Evolutionary conservation across 1,140 invertebrate species (phyloP).

Genomic region (Antheraea pernyi): DNA sequence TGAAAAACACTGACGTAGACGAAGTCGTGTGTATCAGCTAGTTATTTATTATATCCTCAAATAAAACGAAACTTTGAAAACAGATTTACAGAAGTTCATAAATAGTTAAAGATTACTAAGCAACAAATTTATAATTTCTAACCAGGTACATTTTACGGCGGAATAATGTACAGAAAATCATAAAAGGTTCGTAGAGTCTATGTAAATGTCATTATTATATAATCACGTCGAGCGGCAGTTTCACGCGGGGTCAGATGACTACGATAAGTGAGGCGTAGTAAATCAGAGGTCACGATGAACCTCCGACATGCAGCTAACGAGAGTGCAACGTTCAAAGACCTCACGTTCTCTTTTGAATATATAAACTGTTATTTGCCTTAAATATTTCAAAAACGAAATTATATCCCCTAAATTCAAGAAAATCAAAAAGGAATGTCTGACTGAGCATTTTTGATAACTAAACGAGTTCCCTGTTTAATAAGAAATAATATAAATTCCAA

Average conservation of each 20-base stretch:
- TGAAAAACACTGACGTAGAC: too few relatives aligned
- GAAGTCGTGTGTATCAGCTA: too few relatives aligned
- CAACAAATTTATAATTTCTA: too few relatives aligned
- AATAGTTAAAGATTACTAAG: too few relatives aligned
- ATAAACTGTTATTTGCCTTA: neutral
- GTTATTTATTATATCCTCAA: too few relatives aligned
- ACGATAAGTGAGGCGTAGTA: slow-evolving; percentile 35
- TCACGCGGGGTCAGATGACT: slow-evolving; percentile 48
- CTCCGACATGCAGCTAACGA: slow-evolving; percentile 11
- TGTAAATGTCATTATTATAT: slow-evolving; percentile 15
- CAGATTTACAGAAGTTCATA: too few relatives aligned
- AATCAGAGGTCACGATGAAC: slow-evolving; percentile 32
- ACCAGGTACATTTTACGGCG: neutral
- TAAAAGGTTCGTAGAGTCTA: neutral
- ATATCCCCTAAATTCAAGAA: neutral
- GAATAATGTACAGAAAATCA: neutral
- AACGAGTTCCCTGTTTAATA: slow-evolving; percentile 18
- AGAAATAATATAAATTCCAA: neutral
- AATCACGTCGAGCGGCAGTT: slow-evolving; percentile 26
- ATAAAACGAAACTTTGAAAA: too few relatives aligned
- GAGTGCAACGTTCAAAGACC: neutral
- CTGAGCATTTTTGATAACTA: too few relatives aligned
- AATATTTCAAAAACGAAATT: neutral
- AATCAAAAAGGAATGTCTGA: neutral
- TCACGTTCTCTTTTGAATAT: neutral